Base-by-base conservation (phyloP, 2,888 invertebrate genomes). In the Folsomia candida region DNA sequence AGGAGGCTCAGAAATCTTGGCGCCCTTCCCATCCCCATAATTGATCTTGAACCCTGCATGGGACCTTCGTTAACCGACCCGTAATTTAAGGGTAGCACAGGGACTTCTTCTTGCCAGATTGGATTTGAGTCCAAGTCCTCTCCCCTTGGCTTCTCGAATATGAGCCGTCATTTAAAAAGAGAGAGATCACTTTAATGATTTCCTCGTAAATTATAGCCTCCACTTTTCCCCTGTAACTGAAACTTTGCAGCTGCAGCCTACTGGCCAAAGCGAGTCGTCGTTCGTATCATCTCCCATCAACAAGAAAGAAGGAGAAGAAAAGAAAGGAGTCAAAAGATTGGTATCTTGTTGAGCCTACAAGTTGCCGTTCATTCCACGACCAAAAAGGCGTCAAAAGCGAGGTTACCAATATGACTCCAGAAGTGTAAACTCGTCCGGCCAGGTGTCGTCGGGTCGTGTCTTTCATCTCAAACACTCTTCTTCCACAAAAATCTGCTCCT, bases 171-270 rank as follows among this genome's bases (percentile, higher is more conserved):
- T n/a, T n/a, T n/a, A n/a, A n/a, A n/a, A n/a, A n/a, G n/a, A n/a
- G n/a, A n/a, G 47, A 70, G 70, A 70, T 69, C 67, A 60, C 58
- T 60, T 67, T 59, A 61, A 71, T 71, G 70, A 71, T 74, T 74
- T 74, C 62, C 68, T 71, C 70, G 68, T 67, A 71, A 71, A 74
- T 71, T 71, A 69, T 71, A 69, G 71, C 69, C 51, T 47, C 47
- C n/a, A n/a, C 47, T 18, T 47, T 47, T 47, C 9, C 9, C 18
- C 18, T 74, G 69, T 71, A 74, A 74, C 66, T 69, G 65, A 70
- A 69, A 59, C 73, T 66, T 37, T 66, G 63, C 74, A 74, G 71
- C 74, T 74, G 74, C 68, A 20, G 14, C 47, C 47, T n/a, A n/a
- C n/a, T n/a, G n/a, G n/a, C n/a, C n/a, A n/a, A n/a, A n/a, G n/a